Evolutionary conservation across 2,888 invertebrate species (phyloP).

Genomic region (Catocala nupta): DNA sequence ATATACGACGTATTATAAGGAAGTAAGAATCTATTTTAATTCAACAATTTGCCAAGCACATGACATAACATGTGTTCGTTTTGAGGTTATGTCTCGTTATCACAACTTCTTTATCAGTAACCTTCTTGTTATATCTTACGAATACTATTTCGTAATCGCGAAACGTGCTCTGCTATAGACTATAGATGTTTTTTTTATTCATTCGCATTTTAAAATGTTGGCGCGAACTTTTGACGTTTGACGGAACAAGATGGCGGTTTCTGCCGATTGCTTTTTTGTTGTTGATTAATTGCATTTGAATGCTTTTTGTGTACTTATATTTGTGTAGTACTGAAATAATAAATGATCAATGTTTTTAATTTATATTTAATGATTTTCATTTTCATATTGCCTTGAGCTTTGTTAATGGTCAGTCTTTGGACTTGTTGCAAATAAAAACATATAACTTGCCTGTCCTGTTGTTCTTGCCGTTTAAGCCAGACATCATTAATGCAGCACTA

Average conservation of each 20-base stretch:
- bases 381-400: no score
- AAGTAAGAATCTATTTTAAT: not conserved
- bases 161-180: slow-evolving; percentile 22
- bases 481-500: no score
- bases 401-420: no score
- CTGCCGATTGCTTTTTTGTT: not conserved
- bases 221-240: slow-evolving; percentile 3
- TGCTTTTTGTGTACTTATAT: no score
- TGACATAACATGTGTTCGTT: slow-evolving; percentile 47
- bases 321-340: no score
- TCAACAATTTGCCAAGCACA: not conserved
- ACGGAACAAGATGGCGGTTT: no score
- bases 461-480: no score
- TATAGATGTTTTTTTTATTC: slow-evolving; percentile 1
- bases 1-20: not conserved
- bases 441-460: no score
- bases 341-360: no score
- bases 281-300: not conserved
- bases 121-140: slow-evolving; percentile 11
- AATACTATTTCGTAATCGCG: slow-evolving; percentile 26
- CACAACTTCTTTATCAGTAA: slow-evolving; percentile 29
- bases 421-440: no score
- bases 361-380: no score
- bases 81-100: slow-evolving; percentile 48
- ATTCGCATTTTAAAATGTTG: slow-evolving; percentile 1